Evolutionary conservation across 2,888 invertebrate species (phyloP), one percentile per base, ranked within the genome.

Genomic region (Xanthia icteritia): DNA sequence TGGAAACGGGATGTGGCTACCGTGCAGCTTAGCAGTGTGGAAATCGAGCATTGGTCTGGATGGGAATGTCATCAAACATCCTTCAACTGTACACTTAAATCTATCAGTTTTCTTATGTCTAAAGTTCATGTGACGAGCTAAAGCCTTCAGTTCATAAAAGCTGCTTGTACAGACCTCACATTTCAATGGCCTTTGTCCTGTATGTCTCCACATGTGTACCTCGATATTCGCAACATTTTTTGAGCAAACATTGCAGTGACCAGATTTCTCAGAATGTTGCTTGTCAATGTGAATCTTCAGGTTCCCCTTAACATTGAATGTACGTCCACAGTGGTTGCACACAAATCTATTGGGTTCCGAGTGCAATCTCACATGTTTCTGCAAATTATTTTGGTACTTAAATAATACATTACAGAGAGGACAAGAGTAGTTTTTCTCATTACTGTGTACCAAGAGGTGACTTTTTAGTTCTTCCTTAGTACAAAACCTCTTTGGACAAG

Each of bases 171-270:
- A 96, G 13, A 93, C 88, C 39, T 95, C 92, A 89, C 96, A 96
- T 80, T 95, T 94, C 20, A 95, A 84, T 0, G 95, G 95, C 11
- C 94, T 93, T 69, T 97, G 95, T 0, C 97, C 97, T 0, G 97
- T 97, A 81, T 97, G 97, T 66, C 94, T 95, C 90, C 96, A 95
- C 95, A 95, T 97, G 83, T 97, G 97, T 0, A 94, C 94, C 86
- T 97, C 97, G 51, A 97, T 91, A 85, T 97, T 96, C 0, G 97
- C 94, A 27, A 97, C 96, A 77, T 95, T 93, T 87, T 97, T 97
- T 20, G 92, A 91, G 84, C 97, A 97, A 48, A 95, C 85, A 5
- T 89, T 92, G 86, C 97, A 97, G 63, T 94, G 91, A 23, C 97
- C 97, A 0, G 97, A 97, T 79, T 97, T 94, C 70, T 97, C 96